phyloP scores from a whole-genome alignment of 1,140 invertebrate genomes.

The Zelostemma sp. region DNA sequence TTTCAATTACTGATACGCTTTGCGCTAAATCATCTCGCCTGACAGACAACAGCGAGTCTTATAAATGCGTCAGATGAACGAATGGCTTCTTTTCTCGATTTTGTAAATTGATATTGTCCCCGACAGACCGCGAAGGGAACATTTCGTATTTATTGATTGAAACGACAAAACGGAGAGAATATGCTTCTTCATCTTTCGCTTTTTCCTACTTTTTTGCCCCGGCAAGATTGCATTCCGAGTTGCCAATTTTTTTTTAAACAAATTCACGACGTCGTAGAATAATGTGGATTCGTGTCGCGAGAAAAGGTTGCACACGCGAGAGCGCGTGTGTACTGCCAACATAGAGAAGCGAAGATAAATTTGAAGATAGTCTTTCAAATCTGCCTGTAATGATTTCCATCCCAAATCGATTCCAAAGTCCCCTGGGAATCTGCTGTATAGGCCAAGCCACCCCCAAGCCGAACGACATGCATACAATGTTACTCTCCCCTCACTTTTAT shows the following conservation, averaged over 20 bases:
- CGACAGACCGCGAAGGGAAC: neutral
- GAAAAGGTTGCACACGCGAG: constrained; percentile 1
- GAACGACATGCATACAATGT: constrained; percentile 58
- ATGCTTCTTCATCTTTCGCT: no score
- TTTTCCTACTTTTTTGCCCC: no score
- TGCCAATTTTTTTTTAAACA: no score
- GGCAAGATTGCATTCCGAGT: no score
- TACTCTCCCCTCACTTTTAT: constrained; percentile 51
- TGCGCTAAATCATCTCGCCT: constrained; percentile 33
- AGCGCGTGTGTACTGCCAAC: constrained; percentile 13
- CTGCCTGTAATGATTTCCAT: constrained; percentile 69
- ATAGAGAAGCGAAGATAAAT: constrained; percentile 61
- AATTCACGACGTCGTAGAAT: no score
- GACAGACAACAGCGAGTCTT: constrained; percentile 9
- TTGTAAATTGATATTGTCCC: neutral
- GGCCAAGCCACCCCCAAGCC: constrained; percentile 35
- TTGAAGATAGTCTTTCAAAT: constrained; percentile 69
- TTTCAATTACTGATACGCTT: constrained; percentile 40
- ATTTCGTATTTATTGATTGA: no score
- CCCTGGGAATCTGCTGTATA: constrained; percentile 63
- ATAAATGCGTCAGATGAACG: constrained; percentile 7
- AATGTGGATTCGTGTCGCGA: neutral
- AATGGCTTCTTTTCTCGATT: constrained; percentile 10
- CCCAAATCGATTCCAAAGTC: constrained; percentile 69
- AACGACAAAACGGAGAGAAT: neutral